These are phyloP conservation scores for Hydrozoanthus tunicans DNA, from an alignment of 64 coral and sea anemone genomes.

Conservation along the genomic window DNA sequence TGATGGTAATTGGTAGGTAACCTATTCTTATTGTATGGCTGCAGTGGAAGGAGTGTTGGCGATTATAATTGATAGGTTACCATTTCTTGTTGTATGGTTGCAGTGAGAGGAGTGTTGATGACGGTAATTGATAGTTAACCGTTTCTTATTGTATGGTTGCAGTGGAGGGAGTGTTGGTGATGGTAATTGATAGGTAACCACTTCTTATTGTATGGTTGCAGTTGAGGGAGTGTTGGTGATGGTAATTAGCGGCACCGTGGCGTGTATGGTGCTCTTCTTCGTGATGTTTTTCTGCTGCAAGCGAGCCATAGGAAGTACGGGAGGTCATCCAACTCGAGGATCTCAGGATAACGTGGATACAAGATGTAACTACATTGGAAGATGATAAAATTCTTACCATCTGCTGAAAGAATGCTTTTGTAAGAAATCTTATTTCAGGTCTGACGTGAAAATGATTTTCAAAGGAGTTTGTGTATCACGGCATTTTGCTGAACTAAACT, in stretches of 20 bases:
- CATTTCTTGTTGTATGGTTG: too few relatives aligned
- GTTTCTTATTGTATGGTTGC: too few relatives aligned
- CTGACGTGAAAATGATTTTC: background rate
- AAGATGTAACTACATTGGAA: conserved; percentile 2
- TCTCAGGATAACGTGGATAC: background rate
- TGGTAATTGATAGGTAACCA: too few relatives aligned
- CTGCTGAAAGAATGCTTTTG: background rate
- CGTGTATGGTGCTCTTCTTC: conserved; percentile 55
- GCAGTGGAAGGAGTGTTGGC: too few relatives aligned
- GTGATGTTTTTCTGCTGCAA: conserved; percentile 78
- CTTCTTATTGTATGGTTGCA: conserved; percentile 53
- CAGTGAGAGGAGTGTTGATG: too few relatives aligned
- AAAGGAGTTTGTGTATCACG: background rate
- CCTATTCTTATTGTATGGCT: too few relatives aligned
- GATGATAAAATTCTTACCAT: background rate
- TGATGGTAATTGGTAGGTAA: too few relatives aligned
- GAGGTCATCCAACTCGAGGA: background rate
- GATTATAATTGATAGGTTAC: too few relatives aligned
- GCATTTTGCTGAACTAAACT: background rate
- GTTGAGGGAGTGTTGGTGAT: conserved; percentile 86
- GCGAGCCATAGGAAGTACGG: conserved; percentile 51
- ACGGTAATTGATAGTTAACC: too few relatives aligned
- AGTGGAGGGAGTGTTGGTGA: too few relatives aligned
- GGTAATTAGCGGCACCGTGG: conserved; percentile 38
- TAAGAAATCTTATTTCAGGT: background rate